phyloP scores from a whole-genome alignment of 2,888 invertebrate species.

The Patella pellucida region DNA sequence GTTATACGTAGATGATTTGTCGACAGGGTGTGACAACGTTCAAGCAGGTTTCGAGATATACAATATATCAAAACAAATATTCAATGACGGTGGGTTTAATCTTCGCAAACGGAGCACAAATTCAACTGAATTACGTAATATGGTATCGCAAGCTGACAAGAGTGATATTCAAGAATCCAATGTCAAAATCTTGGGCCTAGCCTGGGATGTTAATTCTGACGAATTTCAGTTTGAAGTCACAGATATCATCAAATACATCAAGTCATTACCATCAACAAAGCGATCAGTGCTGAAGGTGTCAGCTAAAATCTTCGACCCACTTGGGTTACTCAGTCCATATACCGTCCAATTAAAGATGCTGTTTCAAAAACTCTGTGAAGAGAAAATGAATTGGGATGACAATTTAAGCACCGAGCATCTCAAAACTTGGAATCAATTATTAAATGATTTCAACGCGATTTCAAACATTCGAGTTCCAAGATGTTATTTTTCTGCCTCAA shows the following conservation, averaged over 20 bases:
- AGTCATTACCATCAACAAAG: no score
- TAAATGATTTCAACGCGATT: neutral
- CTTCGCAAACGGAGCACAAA: no score
- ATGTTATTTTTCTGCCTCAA: neutral
- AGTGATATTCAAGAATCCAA: no score
- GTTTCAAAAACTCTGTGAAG: neutral
- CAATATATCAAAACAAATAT: neutral
- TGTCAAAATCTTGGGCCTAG: no score
- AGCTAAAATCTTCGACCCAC: neutral
- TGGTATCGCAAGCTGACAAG: no score
- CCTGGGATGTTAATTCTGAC: no score
- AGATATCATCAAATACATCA: no score
- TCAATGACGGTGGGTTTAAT: neutral
- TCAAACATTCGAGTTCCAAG: neutral
- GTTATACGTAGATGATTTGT: conserved; percentile 11
- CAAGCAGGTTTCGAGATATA: no score
- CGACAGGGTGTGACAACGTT: no score
- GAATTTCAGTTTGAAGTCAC: no score
- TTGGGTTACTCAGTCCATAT: neutral
- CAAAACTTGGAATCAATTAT: neutral
- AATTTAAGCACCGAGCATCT: neutral
- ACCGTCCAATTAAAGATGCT: neutral
- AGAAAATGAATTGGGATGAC: neutral
- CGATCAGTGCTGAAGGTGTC: neutral
- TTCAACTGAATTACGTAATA: no score